These are phyloP conservation scores for Chironomus tentans DNA, from an alignment of 2,888 invertebrate species.

Conservation along the genomic window DNA sequence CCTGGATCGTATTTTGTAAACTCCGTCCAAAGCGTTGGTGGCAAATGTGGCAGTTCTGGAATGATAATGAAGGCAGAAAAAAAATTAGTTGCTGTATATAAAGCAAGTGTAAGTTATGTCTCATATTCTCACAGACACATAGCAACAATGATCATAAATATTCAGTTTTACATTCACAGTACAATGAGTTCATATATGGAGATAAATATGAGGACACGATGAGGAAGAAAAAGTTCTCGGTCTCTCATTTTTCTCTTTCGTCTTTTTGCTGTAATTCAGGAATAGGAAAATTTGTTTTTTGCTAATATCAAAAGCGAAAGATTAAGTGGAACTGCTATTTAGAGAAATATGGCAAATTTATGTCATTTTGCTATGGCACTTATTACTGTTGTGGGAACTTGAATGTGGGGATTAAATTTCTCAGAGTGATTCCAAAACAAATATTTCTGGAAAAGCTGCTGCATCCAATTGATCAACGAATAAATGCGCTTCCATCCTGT, in stretches of 20 bases:
- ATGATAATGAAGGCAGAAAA: constrained; percentile 20
- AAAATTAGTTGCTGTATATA: background rate
- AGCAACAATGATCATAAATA: background rate
- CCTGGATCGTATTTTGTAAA: constrained; percentile 61
- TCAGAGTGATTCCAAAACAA: too few relatives aligned
- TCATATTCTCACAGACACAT: too few relatives aligned
- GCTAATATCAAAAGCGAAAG: too few relatives aligned
- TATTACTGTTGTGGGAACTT: background rate
- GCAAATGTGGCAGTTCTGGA: constrained; percentile 45
- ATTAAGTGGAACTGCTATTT: too few relatives aligned
- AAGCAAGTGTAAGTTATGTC: too few relatives aligned
- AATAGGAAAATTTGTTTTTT: too few relatives aligned
- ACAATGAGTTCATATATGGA: background rate
- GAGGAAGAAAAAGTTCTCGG: background rate
- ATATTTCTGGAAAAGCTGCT: too few relatives aligned
- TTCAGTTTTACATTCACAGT: background rate
- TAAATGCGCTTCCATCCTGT: background rate
- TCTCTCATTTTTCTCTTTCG: too few relatives aligned
- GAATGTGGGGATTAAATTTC: too few relatives aligned
- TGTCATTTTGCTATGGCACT: background rate
- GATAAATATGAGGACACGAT: background rate
- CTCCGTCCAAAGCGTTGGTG: constrained; percentile 56
- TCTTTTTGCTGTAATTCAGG: too few relatives aligned
- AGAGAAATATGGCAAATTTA: background rate
- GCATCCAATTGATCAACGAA: too few relatives aligned